Percentiles rank a stretch among this genome's conserved stretches.
Evolutionary conservation across 1,140 invertebrate genomes (phyloP).

Genomic region (Meloidogyne chitwoodi): DNA sequence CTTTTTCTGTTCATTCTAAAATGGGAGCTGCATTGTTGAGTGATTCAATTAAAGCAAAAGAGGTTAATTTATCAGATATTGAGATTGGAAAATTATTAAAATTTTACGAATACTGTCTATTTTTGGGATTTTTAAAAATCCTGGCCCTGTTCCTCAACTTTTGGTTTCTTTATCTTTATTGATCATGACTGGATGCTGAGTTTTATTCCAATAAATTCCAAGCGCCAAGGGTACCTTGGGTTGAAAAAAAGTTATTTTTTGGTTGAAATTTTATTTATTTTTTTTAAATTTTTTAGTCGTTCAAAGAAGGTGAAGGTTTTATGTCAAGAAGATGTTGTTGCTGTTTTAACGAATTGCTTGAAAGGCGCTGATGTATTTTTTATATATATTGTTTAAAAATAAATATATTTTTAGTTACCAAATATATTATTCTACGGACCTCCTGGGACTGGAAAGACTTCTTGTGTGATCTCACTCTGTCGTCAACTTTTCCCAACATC

Average conservation of each 20-base stretch:
- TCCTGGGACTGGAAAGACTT: conserved; percentile 98
- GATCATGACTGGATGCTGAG: too few relatives aligned
- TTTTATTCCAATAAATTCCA: too few relatives aligned
- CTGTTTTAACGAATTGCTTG: conserved; percentile 78
- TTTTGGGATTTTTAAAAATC: too few relatives aligned
- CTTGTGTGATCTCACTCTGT: conserved; percentile 89
- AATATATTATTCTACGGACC: conserved; percentile 97
- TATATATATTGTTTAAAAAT: conserved; percentile 12
- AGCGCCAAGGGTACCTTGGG: conserved; percentile 56
- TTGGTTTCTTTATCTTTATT: too few relatives aligned
- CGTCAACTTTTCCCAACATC: conserved; percentile 79
- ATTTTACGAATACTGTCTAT: too few relatives aligned
- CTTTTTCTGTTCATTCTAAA: conserved; percentile 89
- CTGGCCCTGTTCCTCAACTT: too few relatives aligned
- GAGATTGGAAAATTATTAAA: too few relatives aligned
- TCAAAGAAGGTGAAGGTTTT: conserved; percentile 89
- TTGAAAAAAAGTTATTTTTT: conserved; percentile 59
- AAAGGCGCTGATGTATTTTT: conserved; percentile 64
- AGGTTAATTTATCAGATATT: too few relatives aligned
- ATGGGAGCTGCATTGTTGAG: conserved; percentile 77
- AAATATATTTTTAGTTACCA: conserved; percentile 70
- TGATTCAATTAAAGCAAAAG: conserved; percentile 65
- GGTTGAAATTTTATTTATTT: conserved; percentile 23
- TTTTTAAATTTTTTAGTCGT: conserved; percentile 68
- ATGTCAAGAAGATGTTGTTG: conserved; percentile 89